Evolutionary conservation across 1,140 invertebrate genomes (phyloP).

Genomic region (Caerostris extrusa): DNA sequence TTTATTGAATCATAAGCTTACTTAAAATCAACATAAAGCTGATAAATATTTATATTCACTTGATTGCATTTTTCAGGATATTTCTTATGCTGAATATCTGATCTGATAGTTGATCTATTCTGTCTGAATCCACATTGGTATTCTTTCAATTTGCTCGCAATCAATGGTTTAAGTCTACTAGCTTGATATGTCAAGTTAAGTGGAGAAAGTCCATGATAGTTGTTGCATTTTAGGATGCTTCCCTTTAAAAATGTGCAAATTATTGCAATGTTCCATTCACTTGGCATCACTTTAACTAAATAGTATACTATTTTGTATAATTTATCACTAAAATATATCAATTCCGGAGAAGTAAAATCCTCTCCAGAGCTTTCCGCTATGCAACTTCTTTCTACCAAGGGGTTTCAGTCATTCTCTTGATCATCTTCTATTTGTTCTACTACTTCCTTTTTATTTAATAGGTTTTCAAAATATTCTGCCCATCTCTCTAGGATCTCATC

Average conservation of each 20-base stretch:
- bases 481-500: not conserved
- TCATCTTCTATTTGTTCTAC: not conserved
- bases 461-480: slow-evolving; percentile 18
- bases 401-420: slow-evolving; percentile 2
- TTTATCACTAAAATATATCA: not conserved
- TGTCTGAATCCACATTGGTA: not conserved
- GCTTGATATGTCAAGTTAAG: too few species aligned
- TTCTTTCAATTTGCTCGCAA: not conserved
- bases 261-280: not conserved
- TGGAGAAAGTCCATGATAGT: too few species aligned
- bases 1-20: too few species aligned
- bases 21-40: too few species aligned
- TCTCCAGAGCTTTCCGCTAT: not conserved
- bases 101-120: not conserved
- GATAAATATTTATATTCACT: too few species aligned
- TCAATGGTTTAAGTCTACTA: not conserved
- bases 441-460: not conserved
- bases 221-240: too few species aligned
- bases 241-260: not conserved
- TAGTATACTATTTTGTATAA: not conserved
- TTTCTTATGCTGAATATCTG: not conserved
- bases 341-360: not conserved
- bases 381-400: not conserved
- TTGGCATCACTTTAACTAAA: not conserved
- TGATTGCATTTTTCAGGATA: too few species aligned